These are phyloP conservation scores for Prionailurus bengalensis DNA, from an alignment of 2,113 vertebrate genomes.

Conservation along the genomic window DNA sequence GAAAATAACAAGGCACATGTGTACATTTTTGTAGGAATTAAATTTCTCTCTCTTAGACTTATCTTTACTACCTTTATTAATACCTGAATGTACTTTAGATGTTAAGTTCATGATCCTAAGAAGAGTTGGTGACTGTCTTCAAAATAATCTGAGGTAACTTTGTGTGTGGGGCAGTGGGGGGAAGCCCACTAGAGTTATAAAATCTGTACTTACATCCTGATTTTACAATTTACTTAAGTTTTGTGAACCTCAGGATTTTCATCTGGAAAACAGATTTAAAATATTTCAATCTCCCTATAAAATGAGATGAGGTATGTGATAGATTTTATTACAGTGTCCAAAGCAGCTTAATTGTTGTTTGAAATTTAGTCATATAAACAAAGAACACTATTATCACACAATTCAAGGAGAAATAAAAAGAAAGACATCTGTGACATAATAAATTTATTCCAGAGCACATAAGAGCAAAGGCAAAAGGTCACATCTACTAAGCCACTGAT, in stretches of 20 bases:
- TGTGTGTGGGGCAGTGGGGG: not conserved
- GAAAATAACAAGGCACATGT: not conserved
- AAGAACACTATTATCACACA: not conserved
- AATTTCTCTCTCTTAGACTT: not conserved
- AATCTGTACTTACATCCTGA: not conserved
- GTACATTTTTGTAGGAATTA: not conserved
- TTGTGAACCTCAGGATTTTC: not conserved
- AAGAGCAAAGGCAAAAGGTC: not conserved
- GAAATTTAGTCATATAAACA: not conserved
- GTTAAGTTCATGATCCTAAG: not conserved
- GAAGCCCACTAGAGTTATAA: not conserved
- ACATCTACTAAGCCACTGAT: not conserved
- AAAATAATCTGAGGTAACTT: not conserved
- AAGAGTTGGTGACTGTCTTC: not conserved
- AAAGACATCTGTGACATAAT: not conserved
- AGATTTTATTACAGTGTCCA: not conserved
- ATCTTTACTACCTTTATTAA: not conserved
- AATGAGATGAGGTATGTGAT: not conserved
- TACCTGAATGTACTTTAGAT: not conserved
- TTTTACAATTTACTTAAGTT: not conserved
- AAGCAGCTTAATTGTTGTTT: not conserved
- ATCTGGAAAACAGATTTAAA: not conserved
- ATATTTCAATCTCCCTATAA: not conserved
- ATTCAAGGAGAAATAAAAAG: constrained; percentile 8
- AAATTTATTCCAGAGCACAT: not conserved